These are phyloP conservation scores for Drosophila antonietae DNA, from an alignment of 2,888 invertebrate species.

Conservation along the genomic window DNA sequence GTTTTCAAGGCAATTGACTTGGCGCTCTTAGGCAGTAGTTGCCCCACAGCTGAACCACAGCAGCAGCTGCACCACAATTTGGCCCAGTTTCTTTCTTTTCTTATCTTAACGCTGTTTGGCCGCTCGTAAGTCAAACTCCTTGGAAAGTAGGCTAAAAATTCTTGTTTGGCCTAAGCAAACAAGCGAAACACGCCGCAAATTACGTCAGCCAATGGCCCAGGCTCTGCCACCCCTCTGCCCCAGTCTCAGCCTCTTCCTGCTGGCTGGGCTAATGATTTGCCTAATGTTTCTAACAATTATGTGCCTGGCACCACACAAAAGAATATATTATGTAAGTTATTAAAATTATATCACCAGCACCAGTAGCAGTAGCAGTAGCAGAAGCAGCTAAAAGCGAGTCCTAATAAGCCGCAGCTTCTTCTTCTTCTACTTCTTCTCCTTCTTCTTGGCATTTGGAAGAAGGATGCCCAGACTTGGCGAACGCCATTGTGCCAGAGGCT, in stretches of 20 bases:
- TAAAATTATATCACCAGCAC: slow-evolving; percentile 74
- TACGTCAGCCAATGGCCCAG: slow-evolving; percentile 40
- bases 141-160: slow-evolving; percentile 32
- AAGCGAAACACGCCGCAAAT: slow-evolving; percentile 44
- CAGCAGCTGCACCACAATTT: slow-evolving; percentile 25
- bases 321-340: slow-evolving; percentile 77
- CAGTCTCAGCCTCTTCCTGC: neutral
- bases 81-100: slow-evolving; percentile 34
- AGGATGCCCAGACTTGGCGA: slow-evolving; percentile 34
- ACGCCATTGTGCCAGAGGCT: slow-evolving; percentile 61
- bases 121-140: slow-evolving; percentile 45
- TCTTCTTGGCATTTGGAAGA: slow-evolving; percentile 22
- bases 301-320: slow-evolving; percentile 70
- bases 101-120: slow-evolving; percentile 43
- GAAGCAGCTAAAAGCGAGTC: slow-evolving; percentile 23
- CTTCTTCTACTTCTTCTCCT: slow-evolving; percentile 15
- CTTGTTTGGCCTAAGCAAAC: slow-evolving; percentile 58
- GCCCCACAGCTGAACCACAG: slow-evolving; percentile 23
- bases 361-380: slow-evolving; percentile 3
- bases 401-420: slow-evolving; percentile 66
- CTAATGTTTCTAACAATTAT: slow-evolving; percentile 78
- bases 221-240: neutral
- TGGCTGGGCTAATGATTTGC: slow-evolving; percentile 75
- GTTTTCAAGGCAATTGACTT: slow-evolving; percentile 25
- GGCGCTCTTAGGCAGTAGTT: slow-evolving; percentile 29